phyloP scores from a whole-genome alignment of 2,888 invertebrate genomes.

The Mythimna albipuncta region DNA sequence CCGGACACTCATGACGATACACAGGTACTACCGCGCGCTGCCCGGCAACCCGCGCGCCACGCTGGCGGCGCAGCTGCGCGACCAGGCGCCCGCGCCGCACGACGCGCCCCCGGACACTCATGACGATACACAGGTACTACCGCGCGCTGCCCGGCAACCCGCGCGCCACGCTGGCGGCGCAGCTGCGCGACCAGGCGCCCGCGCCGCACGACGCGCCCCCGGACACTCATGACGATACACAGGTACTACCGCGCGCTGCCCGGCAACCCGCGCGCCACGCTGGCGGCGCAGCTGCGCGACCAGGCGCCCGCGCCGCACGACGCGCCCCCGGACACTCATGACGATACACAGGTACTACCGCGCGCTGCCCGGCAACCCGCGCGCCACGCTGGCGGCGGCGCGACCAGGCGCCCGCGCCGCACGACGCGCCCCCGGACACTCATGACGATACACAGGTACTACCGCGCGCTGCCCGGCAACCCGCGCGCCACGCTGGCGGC shows the following conservation, averaged over 20 bases:
- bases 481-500: conserved; percentile 95
- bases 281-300: conserved; percentile 92
- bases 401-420: conserved; percentile 59
- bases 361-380: conserved; percentile 96
- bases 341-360: conserved; percentile 93
- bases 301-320: conserved; percentile 61
- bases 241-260: conserved; percentile 98
- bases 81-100: conserved; percentile 59
- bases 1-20: not conserved
- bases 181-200: conserved; percentile 81
- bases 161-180: conserved; percentile 93
- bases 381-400: conserved; percentile 92
- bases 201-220: conserved; percentile 22
- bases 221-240: not conserved
- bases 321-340: conserved; percentile 17
- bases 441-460: conserved; percentile 81
- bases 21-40: conserved; percentile 97
- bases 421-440: conserved; percentile 23
- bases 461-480: conserved; percentile 96
- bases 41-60: conserved; percentile 95
- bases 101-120: conserved; percentile 27
- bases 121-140: conserved; percentile 91
- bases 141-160: conserved; percentile 97
- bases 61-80: conserved; percentile 92
- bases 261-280: conserved; percentile 94